Conservation (phyloP, 1,140 invertebrate species). For the Bombus balteatus region DNA sequence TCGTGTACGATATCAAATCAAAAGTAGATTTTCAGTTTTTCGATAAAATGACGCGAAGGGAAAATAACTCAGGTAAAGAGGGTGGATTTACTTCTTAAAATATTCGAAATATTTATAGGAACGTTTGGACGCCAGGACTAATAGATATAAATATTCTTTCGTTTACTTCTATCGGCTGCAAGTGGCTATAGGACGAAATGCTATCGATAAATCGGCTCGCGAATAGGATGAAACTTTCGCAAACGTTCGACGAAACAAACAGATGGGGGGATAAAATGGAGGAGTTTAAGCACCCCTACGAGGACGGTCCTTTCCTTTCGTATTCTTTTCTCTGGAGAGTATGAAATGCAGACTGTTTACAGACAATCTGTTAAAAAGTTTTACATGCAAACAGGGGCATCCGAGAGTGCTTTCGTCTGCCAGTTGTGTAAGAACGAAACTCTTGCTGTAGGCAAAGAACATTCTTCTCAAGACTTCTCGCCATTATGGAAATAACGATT, state of each 20-base stretch:
- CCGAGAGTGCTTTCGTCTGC: conserved; percentile 17
- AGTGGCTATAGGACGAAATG: background rate
- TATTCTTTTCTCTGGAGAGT: conserved; percentile 10
- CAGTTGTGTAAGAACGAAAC: conserved; percentile 13
- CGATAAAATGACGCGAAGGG: background rate
- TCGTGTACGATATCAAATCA: background rate
- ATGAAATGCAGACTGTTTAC: conserved; percentile 46
- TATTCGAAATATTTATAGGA: background rate
- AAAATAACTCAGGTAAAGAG: background rate
- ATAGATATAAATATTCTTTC: background rate
- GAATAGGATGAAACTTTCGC: conserved; percentile 4
- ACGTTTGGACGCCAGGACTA: background rate
- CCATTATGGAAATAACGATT: conserved; percentile 43
- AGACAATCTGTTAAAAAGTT: conserved; percentile 67
- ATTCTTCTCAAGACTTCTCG: background rate
- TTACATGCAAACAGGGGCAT: conserved; percentile 44
- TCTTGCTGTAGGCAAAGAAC: background rate
- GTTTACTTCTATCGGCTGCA: background rate
- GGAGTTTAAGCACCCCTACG: conserved; percentile 5
- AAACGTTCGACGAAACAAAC: conserved; percentile 35
- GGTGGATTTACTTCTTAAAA: background rate
- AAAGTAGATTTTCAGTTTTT: background rate
- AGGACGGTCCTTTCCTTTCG: background rate
- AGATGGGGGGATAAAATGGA: background rate
- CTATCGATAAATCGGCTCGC: background rate